Percentiles rank a stretch among this genome's conserved stretches.
These are phyloP conservation scores for Drosophila bocki DNA, from an alignment of 1,140 invertebrate species.

Conservation along the genomic window DNA sequence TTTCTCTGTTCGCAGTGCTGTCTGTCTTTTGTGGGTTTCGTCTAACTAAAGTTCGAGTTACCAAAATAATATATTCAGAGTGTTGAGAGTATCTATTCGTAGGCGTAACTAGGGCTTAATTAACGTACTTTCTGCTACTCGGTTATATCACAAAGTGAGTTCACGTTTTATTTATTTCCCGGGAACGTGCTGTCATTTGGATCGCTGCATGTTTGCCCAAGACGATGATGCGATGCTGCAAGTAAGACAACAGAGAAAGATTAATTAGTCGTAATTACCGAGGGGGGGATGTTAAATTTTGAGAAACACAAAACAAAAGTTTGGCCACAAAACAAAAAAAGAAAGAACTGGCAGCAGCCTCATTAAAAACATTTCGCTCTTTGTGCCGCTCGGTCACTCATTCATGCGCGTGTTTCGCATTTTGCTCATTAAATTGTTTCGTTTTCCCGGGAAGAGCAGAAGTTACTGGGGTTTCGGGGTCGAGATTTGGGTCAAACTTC, in stretches of 20 bases:
- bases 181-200: constrained; percentile 80
- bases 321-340: constrained; percentile 29
- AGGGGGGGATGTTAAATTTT: constrained; percentile 12
- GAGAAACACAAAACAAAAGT: constrained; percentile 35
- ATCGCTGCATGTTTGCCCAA: constrained; percentile 68
- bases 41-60: constrained; percentile 57
- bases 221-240: constrained; percentile 35
- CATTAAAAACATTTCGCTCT: constrained; percentile 65
- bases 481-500: constrained; percentile 38
- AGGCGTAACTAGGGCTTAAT: constrained; percentile 40
- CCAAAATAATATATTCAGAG: constrained; percentile 47
- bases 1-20: constrained; percentile 38
- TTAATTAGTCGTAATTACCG: constrained; percentile 49
- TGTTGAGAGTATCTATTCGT: constrained; percentile 23
- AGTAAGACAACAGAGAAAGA: constrained; percentile 20
- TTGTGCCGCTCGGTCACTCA: constrained; percentile 35
- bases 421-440: constrained; percentile 72
- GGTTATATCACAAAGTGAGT: constrained; percentile 79
- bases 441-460: constrained; percentile 34
- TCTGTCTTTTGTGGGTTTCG: constrained; percentile 47
- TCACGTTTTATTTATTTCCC: constrained; percentile 58
- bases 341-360: constrained; percentile 16
- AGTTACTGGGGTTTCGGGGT: constrained; percentile 14
- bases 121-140: constrained; percentile 78
- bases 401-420: constrained; percentile 33